phyloP scores from a whole-genome alignment of 2,113 vertebrate genomes.

The Pontoporia blainvillei region DNA sequence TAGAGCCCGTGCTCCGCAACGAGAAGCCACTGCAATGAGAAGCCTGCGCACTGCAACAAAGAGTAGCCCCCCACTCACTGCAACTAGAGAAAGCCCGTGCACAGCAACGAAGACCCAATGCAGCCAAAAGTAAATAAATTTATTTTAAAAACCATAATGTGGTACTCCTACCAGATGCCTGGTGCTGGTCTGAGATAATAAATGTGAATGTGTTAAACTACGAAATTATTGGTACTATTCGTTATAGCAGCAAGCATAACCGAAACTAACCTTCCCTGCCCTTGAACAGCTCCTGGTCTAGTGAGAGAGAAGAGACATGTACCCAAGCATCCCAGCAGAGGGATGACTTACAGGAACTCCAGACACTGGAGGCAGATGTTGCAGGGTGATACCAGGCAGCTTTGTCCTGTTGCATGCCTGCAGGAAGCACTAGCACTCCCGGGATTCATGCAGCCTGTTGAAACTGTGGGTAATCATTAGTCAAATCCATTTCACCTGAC shows the following conservation, averaged over 20 bases:
- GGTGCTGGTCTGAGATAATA: neutral
- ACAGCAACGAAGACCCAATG: too few relatives aligned
- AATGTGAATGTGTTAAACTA: neutral
- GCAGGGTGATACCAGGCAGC: neutral
- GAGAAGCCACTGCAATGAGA: too few relatives aligned
- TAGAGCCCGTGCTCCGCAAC: too few relatives aligned
- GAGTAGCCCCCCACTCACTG: accelerated
- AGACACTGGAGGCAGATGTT: neutral
- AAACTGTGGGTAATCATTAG: neutral
- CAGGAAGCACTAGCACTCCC: neutral
- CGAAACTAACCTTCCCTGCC: neutral
- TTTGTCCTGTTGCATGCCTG: neutral
- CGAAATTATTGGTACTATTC: neutral
- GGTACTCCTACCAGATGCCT: neutral
- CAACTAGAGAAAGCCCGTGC: accelerated
- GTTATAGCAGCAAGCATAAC: neutral
- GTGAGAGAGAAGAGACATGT: neutral
- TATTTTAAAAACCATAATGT: neutral
- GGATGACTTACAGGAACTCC: neutral
- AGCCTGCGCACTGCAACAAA: too few relatives aligned
- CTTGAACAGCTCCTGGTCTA: neutral
- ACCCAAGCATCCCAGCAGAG: neutral
- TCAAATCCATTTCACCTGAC: neutral
- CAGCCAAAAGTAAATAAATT: too few relatives aligned
- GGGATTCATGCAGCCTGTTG: neutral